Conservation (phyloP, 2,113 vertebrate genomes). For the Carassius carassius region DNA sequence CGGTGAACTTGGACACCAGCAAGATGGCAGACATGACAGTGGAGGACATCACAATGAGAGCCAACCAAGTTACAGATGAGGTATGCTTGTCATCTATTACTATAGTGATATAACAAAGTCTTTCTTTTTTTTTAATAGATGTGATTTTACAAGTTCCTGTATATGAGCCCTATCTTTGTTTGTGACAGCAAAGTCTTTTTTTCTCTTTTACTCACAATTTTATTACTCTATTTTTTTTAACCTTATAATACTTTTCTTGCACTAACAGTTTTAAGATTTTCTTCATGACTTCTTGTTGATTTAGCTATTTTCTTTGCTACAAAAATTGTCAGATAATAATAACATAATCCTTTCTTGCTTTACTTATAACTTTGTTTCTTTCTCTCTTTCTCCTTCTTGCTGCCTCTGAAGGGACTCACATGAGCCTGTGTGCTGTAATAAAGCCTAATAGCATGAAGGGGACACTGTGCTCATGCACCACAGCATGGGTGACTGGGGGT, state of each 20-base stretch:
- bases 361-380: background rate
- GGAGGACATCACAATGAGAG: constrained; percentile 86
- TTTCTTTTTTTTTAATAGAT: background rate
- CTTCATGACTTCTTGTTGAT: background rate
- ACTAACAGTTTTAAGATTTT: background rate
- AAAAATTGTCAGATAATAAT: background rate
- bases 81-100: constrained; percentile 67
- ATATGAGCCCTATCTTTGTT: background rate
- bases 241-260: background rate
- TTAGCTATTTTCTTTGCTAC: background rate
- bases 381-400: background rate
- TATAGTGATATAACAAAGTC: background rate
- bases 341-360: background rate
- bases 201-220: background rate
- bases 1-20: constrained; percentile 63
- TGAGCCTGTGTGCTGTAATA: constrained; percentile 49
- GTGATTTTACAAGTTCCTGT: background rate
- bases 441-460: constrained; percentile 41
- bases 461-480: constrained; percentile 35
- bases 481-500: constrained; percentile 50
- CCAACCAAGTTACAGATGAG: constrained; percentile 95
- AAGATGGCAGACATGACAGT: constrained; percentile 87
- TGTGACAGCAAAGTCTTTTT: background rate
- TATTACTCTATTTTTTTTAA: background rate
- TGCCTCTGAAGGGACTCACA: constrained; percentile 47